Conservation (phyloP, 2,888 invertebrate genomes). For the Magallana nippona region DNA sequence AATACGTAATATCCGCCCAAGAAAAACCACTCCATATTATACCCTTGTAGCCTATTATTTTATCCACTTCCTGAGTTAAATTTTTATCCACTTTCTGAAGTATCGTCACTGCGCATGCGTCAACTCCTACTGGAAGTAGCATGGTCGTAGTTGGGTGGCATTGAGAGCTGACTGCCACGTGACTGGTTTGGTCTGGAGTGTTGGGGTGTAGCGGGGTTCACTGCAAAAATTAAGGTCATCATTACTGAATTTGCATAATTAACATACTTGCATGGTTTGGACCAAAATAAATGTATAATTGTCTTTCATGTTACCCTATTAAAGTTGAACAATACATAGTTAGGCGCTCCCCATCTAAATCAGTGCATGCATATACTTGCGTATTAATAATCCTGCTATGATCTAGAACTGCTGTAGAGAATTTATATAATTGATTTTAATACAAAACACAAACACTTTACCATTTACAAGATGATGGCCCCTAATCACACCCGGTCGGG, state of each 20-base stretch:
- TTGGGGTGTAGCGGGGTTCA: not conserved
- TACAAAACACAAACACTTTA: not conserved
- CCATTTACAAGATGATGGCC: conserved; percentile 1
- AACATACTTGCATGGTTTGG: too few species aligned
- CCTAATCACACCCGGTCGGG: not conserved
- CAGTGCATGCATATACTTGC: too few species aligned
- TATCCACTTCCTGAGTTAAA: not conserved
- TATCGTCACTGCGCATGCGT: not conserved
- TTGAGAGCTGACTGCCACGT: not conserved
- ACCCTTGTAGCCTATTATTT: not conserved
- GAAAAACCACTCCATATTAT: not conserved
- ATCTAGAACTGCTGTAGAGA: too few species aligned
- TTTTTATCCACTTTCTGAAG: not conserved
- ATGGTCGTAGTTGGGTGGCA: conserved; percentile 18
- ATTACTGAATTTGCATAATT: too few species aligned
- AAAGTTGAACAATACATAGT: too few species aligned
- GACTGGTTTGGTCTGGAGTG: not conserved
- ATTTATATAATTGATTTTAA: too few species aligned
- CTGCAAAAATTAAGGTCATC: not conserved
- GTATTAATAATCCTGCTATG: too few species aligned
- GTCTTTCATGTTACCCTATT: too few species aligned
- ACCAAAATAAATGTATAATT: too few species aligned
- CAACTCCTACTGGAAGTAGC: conserved; percentile 15
- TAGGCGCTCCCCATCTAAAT: too few species aligned
- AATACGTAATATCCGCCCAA: not conserved